A percentile compares a stretch with the other conserved stretches of the same genome.
phyloP scores from a whole-genome alignment of 1,140 invertebrate species.

The Eumeta japonica region DNA sequence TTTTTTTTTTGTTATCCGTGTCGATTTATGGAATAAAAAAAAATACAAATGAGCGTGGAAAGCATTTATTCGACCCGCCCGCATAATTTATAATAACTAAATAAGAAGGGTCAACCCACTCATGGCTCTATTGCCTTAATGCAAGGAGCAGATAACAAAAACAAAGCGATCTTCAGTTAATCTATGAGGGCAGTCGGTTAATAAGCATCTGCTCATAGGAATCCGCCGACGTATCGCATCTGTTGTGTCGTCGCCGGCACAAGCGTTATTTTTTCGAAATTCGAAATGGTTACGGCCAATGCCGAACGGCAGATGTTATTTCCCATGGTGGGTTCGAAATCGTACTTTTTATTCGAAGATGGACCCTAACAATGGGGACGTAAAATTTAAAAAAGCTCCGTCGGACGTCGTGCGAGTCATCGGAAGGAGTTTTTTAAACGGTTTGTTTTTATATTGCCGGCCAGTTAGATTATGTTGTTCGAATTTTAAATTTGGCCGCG shows the following conservation, averaged over 20 bases:
- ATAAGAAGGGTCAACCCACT: slow-evolving; percentile 28
- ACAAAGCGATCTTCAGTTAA: slow-evolving; percentile 37
- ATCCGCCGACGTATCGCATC: slow-evolving; percentile 48
- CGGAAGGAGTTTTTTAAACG: too few species aligned
- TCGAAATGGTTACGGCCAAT: slow-evolving; percentile 43
- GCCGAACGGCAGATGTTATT: slow-evolving; percentile 44
- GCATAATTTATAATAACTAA: slow-evolving; percentile 18
- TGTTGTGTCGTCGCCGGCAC: slow-evolving; percentile 31
- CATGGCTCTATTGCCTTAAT: slow-evolving; percentile 36
- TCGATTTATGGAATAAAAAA: too few species aligned
- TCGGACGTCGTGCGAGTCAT: too few species aligned
- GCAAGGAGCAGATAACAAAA: slow-evolving; percentile 26
- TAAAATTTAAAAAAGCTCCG: too few species aligned
- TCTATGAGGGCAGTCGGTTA: slow-evolving; percentile 3
- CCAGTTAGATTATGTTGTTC: slow-evolving; percentile 44
- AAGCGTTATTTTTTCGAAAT: slow-evolving; percentile 40
- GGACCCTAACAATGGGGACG: too few species aligned
- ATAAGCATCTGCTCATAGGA: slow-evolving; percentile 50
- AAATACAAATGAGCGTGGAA: not conserved
- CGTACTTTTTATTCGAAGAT: too few species aligned
- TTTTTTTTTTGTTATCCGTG: too few species aligned
- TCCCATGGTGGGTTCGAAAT: slow-evolving; percentile 10
- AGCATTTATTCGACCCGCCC: slow-evolving; percentile 14
- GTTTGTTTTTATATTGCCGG: slow-evolving; percentile 18
- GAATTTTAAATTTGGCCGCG: slow-evolving; percentile 42